phyloP scores from a whole-genome alignment of 2,888 invertebrate species.

The Morpho achilles region DNA sequence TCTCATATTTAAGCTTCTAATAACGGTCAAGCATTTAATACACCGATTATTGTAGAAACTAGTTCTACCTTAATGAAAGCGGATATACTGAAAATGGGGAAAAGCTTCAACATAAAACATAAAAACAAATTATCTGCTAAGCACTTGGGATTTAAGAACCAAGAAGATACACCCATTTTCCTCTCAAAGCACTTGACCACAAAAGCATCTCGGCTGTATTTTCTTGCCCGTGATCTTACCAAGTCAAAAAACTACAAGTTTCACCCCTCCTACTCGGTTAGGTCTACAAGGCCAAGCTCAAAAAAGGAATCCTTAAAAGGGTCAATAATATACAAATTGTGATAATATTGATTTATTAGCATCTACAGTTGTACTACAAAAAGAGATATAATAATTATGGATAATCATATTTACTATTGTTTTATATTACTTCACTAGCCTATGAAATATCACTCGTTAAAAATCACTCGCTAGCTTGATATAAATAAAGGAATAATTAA shows the following conservation, averaged over 20 bases:
- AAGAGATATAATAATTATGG: conserved; percentile 24
- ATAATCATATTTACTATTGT: conserved; percentile 7
- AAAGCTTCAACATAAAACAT: conserved; percentile 24
- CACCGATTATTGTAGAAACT: conserved; percentile 28
- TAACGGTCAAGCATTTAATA: too few species aligned
- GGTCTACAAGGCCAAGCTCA: too few species aligned
- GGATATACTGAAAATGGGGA: conserved; percentile 22
- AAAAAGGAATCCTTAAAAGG: neutral
- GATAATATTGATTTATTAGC: conserved; percentile 27
- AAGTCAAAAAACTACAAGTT: conserved; percentile 24
- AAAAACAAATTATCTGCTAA: conserved; percentile 26
- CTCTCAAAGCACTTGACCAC: conserved; percentile 28
- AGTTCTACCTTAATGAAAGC: conserved; percentile 23
- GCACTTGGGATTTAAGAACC: conserved; percentile 22
- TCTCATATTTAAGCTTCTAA: too few species aligned
- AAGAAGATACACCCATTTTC: conserved; percentile 7
- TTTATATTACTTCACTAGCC: conserved; percentile 21
- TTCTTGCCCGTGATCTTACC: conserved; percentile 26
- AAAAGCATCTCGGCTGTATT: conserved; percentile 25
- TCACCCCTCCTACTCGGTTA: too few species aligned
- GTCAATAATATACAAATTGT: neutral
- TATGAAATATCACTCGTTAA: conserved; percentile 23
- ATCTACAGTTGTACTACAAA: conserved; percentile 20
- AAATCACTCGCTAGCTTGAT: conserved; percentile 17
- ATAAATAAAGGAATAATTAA: conserved; percentile 17